Conservation (phyloP, 64 coral and sea anemone genomes). For the Acropora tenuis region DNA sequence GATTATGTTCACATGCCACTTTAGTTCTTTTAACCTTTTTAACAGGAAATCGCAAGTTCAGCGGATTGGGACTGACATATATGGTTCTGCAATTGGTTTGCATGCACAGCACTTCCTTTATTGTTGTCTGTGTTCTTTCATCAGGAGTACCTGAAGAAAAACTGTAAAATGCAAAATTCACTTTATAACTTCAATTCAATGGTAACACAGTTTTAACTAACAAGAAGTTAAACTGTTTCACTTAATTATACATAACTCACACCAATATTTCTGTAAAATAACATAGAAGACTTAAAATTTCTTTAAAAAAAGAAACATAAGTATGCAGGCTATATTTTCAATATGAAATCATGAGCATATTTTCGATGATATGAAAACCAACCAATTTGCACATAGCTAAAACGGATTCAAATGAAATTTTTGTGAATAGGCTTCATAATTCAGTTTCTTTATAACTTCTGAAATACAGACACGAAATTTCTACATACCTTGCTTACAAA, state of each 20-base stretch:
- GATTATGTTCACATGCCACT: background rate
- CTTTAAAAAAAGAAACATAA: conserved; percentile 1
- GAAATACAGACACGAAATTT: background rate
- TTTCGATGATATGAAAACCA: background rate
- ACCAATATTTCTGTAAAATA: no score
- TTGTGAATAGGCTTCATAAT: no score
- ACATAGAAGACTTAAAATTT: background rate
- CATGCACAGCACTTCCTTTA: conserved; percentile 13
- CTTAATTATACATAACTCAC: background rate
- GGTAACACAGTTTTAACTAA: background rate
- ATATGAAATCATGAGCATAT: background rate
- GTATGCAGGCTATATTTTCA: background rate
- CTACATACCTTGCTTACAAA: conserved; percentile 19
- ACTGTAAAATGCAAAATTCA: conserved; percentile 1
- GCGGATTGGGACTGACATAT: conserved; percentile 31
- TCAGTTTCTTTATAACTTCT: background rate
- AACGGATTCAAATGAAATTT: no score
- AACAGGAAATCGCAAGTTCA: conserved; percentile 18
- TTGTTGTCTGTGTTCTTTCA: conserved; percentile 13
- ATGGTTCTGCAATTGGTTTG: background rate
- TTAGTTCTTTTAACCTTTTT: conserved; percentile 23
- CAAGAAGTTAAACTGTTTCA: background rate
- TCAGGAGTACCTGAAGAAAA: conserved; percentile 23
- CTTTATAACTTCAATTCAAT: background rate
- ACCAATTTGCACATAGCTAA: no score